Evolutionary conservation across 1,140 invertebrate genomes (phyloP).

Genomic region (Tyrophagus putrescentiae): DNA sequence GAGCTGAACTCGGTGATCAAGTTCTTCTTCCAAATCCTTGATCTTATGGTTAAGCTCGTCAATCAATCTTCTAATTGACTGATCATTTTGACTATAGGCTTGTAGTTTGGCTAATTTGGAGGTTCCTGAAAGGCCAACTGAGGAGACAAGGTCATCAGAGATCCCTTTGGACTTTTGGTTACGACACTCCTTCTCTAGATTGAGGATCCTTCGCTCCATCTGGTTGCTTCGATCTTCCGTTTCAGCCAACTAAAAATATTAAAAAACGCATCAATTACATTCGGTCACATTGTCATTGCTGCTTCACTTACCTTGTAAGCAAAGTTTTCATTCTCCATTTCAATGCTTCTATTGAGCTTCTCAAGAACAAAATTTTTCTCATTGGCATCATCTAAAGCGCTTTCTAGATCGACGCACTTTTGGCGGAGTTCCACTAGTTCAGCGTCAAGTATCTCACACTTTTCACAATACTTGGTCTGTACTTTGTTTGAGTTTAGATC

Average conservation of each 20-base stretch:
- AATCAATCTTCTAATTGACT: background rate
- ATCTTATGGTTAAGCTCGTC: conserved; percentile 7
- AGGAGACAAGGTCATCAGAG: no score
- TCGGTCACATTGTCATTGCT: background rate
- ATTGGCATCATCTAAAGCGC: background rate
- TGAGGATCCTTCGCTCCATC: background rate
- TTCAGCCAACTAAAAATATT: background rate
- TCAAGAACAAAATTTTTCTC: conserved; percentile 3
- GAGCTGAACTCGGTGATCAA: background rate
- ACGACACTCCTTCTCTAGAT: conserved; percentile 3
- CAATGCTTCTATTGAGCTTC: conserved; percentile 12
- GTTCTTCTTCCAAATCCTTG: background rate
- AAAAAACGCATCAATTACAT: no score
- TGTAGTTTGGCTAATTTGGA: no score
- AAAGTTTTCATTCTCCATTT: conserved; percentile 17
- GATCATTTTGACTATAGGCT: no score
- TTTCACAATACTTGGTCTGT: background rate
- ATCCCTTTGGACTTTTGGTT: background rate
- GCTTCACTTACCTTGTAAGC: conserved; percentile 7
- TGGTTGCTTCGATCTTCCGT: conserved; percentile 6
- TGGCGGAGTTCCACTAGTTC: background rate
- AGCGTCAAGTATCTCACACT: background rate
- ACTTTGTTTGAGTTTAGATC: no score
- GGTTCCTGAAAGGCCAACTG: no score
- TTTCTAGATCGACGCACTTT: background rate